Evolutionary conservation across 2,113 vertebrate genomes (phyloP), one percentile per base, ranked within the genome.

Genomic region (Glaucidium brasilianum): DNA sequence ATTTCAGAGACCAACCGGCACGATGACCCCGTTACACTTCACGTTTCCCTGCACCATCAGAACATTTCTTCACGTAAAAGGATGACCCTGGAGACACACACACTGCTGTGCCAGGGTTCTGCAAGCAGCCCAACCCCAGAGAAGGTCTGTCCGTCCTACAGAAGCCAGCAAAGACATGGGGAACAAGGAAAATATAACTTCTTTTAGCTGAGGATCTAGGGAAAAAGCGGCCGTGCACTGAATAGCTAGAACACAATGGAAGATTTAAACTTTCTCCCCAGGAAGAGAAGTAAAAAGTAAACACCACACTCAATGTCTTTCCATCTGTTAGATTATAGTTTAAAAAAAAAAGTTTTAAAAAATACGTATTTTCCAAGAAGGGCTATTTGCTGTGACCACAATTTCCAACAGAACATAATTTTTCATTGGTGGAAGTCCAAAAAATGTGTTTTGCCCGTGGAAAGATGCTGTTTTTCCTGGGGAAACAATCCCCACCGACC

Each of bases 201-300:
- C 87, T 92, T 89, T 76, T 59, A 90, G 67, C 25, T 84, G n/a
- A 83, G 39, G 69, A 78, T 74, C 91, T 87, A 68, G 80, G 53
- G 80, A 92, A 56, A 63, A 85, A 92, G 62, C 6, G 79, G 18
- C 6, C 29, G 21, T 13, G 14, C 16, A 18, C 3, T 41, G 21
- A 80, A 27, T 2, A 76, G 47, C 20, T 73, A 27, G 75, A 66
- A 41, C 11, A 47, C 32, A 73, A 30, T 0, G 3, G 32, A 45
- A 58, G 4, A 41, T 11, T 58, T 13, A 90, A 75, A 56, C 12
- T 11, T 72, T 64, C 37, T 49, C 62, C 47, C 68, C 18, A 15
- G 11, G 23, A 21, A 45, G 35, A 67, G 39, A 74, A 78, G 16
- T 25, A 47, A 90, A 85, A 80, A 39, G 10, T 20, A n/a, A 94